Base-by-base conservation (phyloP, 2,113 vertebrate species). In the Oxygymnocypris stewartii region DNA sequence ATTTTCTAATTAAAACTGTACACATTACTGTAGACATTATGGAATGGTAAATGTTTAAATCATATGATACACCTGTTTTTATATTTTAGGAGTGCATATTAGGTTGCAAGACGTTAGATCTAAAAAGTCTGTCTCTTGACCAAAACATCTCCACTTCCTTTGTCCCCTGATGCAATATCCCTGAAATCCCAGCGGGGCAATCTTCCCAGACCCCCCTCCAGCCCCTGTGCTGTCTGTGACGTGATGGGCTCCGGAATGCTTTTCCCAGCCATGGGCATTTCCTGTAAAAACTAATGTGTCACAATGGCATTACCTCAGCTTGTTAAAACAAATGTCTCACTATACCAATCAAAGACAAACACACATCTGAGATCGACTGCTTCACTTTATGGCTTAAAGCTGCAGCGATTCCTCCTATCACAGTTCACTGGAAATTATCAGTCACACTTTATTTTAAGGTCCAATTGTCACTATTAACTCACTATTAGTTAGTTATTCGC, bases 301-400 rank as follows among this genome's bases (percentile, higher is more conserved):
- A 84, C 85, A 86, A 88, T 76, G 76, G 73, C 57, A 47, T 79
- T 80, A 88, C 80, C 73, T 88, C 83, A 81, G 59, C 74, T 59
- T 61, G 61, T 74, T 88, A 69, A 87, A 74, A 63, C 86, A 73
- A 87, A 87, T 81, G 87, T 86, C 87, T 87, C 87, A 84, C 73
- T 67, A 37, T 73, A 77, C 57, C 74, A 84, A 28, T 84, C 40
- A 87, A 71, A 47, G 14, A 31, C 73, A 18, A 57, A 12, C 59
- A 88, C 65, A 73, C 37, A 61, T 85, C 59, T 23, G 37, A 44
- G 40, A 47, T 75, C 11, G 11, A 47, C 11, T 42, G 71, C 18
- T 74, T 42, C 42, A 16, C 23, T 75, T 25, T 74, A 44, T 47
- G 73, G 0, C 40, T 47, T 47, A 86, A 79, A 51, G 47, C 79